These are phyloP conservation scores for Charaxes varanes DNA, from an alignment of 1,140 invertebrate genomes.

Conservation along the genomic window DNA sequence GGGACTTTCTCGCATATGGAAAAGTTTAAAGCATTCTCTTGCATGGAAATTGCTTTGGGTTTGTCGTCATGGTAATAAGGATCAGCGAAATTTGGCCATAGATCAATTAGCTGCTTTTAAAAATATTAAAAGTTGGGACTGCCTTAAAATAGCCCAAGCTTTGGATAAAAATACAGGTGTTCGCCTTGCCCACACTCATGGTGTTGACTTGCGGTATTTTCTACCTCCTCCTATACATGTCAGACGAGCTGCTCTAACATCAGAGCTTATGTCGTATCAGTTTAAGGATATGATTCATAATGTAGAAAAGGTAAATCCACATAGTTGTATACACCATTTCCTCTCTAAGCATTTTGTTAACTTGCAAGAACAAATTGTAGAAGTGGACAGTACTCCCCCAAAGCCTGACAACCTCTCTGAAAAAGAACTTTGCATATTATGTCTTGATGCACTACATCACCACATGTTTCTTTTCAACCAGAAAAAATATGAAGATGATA, in stretches of 20 bases:
- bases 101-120: constrained; percentile 56
- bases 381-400: constrained; percentile 74
- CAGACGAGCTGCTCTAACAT: constrained; percentile 59
- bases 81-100: constrained; percentile 53
- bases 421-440: constrained; percentile 68
- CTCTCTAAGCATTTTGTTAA: constrained; percentile 78
- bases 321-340: constrained; percentile 80
- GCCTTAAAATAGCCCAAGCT: constrained; percentile 78
- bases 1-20: constrained; percentile 50
- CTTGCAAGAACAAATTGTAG: constrained; percentile 67
- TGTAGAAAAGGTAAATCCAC: constrained; percentile 72
- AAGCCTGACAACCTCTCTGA: constrained; percentile 77
- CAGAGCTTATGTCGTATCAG: constrained; percentile 71
- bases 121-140: constrained; percentile 75
- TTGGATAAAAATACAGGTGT: constrained; percentile 79
- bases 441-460: constrained; percentile 75
- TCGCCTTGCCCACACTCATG: constrained; percentile 75
- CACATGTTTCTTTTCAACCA: constrained; percentile 75
- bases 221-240: constrained; percentile 76
- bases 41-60: constrained; percentile 59
- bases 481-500: constrained; percentile 73
- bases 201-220: constrained; percentile 77
- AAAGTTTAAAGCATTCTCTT: constrained; percentile 56
- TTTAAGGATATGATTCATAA: constrained; percentile 74
- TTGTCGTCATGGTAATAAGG: constrained; percentile 53